A percentile compares a stretch with the other conserved stretches of the same genome.
Evolutionary conservation across 2,113 vertebrate species (phyloP).

Genomic region (Morone chrysops): DNA sequence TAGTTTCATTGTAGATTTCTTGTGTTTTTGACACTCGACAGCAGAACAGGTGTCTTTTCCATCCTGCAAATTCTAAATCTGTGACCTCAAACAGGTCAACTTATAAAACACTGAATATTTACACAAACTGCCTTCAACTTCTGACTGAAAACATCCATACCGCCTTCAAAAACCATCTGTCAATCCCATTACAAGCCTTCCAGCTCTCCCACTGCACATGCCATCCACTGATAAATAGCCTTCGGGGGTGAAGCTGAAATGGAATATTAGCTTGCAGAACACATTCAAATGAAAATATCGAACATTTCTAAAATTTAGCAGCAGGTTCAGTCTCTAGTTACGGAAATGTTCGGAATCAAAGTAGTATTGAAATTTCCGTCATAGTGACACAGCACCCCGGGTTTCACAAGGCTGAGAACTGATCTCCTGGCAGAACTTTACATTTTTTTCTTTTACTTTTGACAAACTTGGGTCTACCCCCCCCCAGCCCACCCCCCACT

Average conservation of each 20-base stretch:
- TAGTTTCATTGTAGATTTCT: neutral
- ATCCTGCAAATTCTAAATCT: neutral
- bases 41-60: neutral
- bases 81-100: conserved; percentile 14
- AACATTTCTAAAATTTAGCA: conserved; percentile 18
- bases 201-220: conserved; percentile 40
- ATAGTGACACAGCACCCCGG: conserved; percentile 4
- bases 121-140: conserved; percentile 23
- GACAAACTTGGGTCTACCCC: neutral
- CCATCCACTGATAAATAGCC: conserved; percentile 44
- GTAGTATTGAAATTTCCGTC: conserved; percentile 6
- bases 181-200: conserved; percentile 45
- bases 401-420: conserved; percentile 26
- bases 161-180: conserved; percentile 41
- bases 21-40: neutral
- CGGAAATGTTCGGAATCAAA: conserved; percentile 39
- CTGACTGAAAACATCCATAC: conserved; percentile 33
- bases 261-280: conserved; percentile 37
- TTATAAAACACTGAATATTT: conserved; percentile 8
- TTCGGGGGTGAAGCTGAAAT: conserved; percentile 36
- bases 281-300: conserved; percentile 31
- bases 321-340: neutral
- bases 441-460: conserved; percentile 39
- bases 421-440: conserved; percentile 55
- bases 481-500: too few species aligned